These are phyloP conservation scores for Urocynchramus pylzowi DNA, from an alignment of 2,113 vertebrate species.

Conservation along the genomic window DNA sequence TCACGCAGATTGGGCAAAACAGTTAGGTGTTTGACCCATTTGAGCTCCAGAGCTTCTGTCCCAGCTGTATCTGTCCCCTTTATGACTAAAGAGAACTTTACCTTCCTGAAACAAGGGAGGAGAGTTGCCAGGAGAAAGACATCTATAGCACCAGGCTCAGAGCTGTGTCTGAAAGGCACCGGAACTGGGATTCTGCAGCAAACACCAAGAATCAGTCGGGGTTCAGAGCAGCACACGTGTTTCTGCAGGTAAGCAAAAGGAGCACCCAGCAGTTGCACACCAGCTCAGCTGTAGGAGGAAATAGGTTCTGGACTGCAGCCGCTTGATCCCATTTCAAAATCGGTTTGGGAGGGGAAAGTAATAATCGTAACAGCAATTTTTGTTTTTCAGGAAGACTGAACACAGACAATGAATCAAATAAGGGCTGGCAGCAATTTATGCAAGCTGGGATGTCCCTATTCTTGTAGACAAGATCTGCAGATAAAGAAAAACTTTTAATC, in stretches of 20 bases:
- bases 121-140: neutral
- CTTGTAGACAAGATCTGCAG: neutral
- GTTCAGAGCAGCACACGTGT: neutral
- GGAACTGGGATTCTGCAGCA: neutral
- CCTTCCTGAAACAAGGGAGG: neutral
- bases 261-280: neutral
- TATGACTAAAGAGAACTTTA: neutral
- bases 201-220: rapidly evolving
- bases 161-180: neutral
- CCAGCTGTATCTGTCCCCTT: neutral
- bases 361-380: neutral
- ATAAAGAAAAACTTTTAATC: slow-evolving; percentile 14
- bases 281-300: neutral
- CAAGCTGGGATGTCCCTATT: neutral
- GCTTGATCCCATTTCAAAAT: neutral
- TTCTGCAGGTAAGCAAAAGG: neutral
- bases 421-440: neutral
- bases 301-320: neutral
- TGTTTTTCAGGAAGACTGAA: neutral
- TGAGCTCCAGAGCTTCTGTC: neutral
- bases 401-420: neutral
- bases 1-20: neutral
- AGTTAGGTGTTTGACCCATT: neutral
- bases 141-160: neutral
- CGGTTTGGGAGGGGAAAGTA: neutral